Evolutionary conservation across 1,140 invertebrate genomes (phyloP).

Genomic region (Ridgeia piscesae): DNA sequence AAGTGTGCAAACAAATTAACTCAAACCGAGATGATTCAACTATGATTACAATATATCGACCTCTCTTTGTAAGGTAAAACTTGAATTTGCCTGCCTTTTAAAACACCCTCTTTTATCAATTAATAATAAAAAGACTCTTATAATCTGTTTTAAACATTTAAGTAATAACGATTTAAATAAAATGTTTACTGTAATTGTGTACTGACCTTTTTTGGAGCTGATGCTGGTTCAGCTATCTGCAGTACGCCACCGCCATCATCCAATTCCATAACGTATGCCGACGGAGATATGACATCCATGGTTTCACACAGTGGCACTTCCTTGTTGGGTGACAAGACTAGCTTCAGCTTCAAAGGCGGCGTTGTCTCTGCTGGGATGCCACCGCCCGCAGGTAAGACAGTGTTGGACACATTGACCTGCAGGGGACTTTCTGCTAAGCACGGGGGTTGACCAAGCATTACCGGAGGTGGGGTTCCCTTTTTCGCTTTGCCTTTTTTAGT

Average conservation of each 20-base stretch:
- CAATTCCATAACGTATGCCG: background rate
- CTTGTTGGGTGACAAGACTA: background rate
- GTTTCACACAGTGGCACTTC: background rate
- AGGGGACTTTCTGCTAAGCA: background rate
- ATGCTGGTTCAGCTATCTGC: background rate
- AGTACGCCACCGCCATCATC: background rate
- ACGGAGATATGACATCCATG: background rate
- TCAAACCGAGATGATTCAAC: no score
- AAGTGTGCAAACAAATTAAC: no score
- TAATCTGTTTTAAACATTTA: no score
- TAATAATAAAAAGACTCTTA: no score
- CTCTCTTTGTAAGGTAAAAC: no score
- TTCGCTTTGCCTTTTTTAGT: background rate
- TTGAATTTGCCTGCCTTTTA: no score
- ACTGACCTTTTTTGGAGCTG: background rate
- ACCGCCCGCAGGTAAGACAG: background rate
- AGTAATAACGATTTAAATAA: background rate
- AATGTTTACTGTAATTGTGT: background rate
- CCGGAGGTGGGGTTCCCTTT: background rate
- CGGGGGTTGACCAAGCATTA: background rate
- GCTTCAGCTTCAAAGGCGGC: background rate
- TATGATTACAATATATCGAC: no score
- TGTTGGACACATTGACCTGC: background rate
- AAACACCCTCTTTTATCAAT: no score
- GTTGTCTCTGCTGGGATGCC: background rate